phyloP scores from a whole-genome alignment of 1,140 invertebrate genomes.

The Cepaea nemoralis region DNA sequence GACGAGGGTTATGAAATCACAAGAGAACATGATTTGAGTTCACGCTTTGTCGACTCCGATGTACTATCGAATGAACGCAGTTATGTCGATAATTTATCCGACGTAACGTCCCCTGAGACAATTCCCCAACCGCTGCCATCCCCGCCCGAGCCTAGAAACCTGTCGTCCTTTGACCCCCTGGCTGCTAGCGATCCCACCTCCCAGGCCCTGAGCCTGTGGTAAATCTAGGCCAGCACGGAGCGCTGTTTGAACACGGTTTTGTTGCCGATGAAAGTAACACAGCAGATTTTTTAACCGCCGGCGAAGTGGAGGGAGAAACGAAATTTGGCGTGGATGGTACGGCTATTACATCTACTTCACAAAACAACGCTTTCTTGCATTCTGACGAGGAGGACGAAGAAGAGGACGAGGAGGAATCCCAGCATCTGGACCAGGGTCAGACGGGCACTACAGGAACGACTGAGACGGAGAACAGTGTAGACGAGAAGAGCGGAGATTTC shows the following conservation, averaged over 20 bases:
- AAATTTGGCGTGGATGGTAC: slow-evolving; percentile 36
- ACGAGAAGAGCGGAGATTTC: slow-evolving; percentile 12
- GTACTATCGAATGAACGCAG: not conserved
- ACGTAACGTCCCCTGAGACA: slow-evolving; percentile 1
- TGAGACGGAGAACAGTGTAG: slow-evolving; percentile 28
- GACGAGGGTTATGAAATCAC: not conserved
- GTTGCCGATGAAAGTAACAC: slow-evolving; percentile 11
- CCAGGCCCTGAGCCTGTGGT: not conserved
- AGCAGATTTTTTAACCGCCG: slow-evolving; percentile 23
- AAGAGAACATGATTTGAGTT: not conserved
- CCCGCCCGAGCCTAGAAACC: slow-evolving; percentile 19
- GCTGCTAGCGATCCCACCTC: not conserved
- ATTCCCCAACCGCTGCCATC: slow-evolving; percentile 32
- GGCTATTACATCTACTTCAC: slow-evolving; percentile 22
- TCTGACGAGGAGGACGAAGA: slow-evolving; percentile 39
- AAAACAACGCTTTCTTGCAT: slow-evolving; percentile 22
- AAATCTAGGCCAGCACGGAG: slow-evolving; percentile 32
- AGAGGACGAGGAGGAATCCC: slow-evolving; percentile 30
- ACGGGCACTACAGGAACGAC: not conserved
- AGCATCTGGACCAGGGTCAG: slow-evolving; percentile 13
- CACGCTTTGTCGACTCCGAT: not conserved
- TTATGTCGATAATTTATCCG: slow-evolving; percentile 15
- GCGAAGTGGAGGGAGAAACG: slow-evolving; percentile 37
- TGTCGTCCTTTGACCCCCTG: slow-evolving; percentile 19
- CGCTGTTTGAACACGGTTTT: not conserved